Conservation (phyloP, 2,113 vertebrate genomes). For the Zingel zingel region DNA sequence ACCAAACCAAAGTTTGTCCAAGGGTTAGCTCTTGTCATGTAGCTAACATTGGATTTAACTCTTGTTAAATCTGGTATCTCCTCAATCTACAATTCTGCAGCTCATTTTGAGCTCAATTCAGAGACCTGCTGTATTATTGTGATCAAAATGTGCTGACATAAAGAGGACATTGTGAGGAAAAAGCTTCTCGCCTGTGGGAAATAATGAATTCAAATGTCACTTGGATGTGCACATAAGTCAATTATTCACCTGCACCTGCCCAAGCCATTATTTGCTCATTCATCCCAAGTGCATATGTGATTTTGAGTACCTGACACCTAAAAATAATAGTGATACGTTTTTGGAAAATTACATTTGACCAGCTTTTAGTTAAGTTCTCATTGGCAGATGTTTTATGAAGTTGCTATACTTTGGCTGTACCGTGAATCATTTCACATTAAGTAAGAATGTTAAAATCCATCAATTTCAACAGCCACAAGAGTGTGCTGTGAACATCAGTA, state of each 20-base stretch:
- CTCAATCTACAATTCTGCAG: background rate
- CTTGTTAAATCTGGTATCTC: background rate
- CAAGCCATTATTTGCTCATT: background rate
- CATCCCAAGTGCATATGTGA: background rate
- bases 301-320: background rate
- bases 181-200: background rate
- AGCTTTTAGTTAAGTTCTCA: background rate
- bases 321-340: background rate
- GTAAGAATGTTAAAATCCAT: background rate
- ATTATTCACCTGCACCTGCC: background rate
- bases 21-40: background rate
- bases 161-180: background rate
- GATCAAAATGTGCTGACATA: background rate
- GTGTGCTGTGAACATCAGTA: conserved; percentile 19
- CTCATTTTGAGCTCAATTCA: background rate
- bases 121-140: background rate
- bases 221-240: too few species aligned
- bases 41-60: background rate
- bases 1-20: too few species aligned
- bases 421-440: background rate
- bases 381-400: too few species aligned
- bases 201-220: background rate
- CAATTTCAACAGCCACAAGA: background rate
- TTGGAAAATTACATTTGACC: background rate
- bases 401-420: background rate